Evolutionary conservation across 2,888 invertebrate species (phyloP).

Genomic region (Meteorus colon): DNA sequence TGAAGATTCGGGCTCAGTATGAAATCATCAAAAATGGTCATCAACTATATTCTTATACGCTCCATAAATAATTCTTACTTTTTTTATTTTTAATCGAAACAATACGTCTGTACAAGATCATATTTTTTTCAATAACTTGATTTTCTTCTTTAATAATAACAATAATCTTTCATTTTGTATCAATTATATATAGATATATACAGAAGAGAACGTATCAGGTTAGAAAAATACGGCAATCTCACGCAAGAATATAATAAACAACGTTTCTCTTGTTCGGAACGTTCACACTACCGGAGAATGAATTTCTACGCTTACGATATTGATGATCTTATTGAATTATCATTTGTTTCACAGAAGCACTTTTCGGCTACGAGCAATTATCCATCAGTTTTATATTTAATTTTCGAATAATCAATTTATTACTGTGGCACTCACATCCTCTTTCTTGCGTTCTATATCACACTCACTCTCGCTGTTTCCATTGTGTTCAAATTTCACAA

Average conservation of each 20-base stretch:
- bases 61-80: conserved; percentile 34
- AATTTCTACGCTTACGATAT: conserved; percentile 41
- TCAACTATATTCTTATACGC: neutral
- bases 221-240: conserved; percentile 72
- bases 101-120: conserved; percentile 42
- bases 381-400: conserved; percentile 8
- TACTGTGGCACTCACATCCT: conserved; percentile 21
- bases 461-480: neutral
- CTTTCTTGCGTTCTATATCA: neutral
- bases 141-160: conserved; percentile 35
- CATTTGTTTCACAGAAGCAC: conserved; percentile 49
- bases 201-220: conserved; percentile 67
- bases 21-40: conserved; percentile 55
- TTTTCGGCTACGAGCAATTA: conserved; percentile 50
- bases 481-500: neutral
- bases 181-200: conserved; percentile 59
- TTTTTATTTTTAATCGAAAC: conserved; percentile 45
- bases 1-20: conserved; percentile 55
- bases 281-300: conserved; percentile 38
- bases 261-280: conserved; percentile 39
- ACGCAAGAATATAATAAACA: conserved; percentile 66
- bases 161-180: conserved; percentile 40
- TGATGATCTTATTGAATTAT: conserved; percentile 9
- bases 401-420: neutral
- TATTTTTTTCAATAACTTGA: conserved; percentile 26